Evolutionary conservation across 64 coral and sea anemone species (phyloP).

Genomic region (Platygyra sinensis): DNA sequence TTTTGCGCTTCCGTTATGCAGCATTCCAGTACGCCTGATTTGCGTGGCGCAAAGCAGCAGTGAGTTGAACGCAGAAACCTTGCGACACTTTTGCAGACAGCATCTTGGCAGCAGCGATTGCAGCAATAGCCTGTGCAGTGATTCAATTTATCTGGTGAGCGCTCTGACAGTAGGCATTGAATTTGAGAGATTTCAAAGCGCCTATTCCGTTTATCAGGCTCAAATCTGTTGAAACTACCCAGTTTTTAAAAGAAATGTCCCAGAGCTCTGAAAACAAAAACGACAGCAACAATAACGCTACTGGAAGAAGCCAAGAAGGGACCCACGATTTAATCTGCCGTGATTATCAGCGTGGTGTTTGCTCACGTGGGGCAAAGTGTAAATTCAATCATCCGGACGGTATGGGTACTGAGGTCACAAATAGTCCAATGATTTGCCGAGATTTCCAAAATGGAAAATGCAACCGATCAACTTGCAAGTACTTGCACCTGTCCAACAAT

Average conservation of each 20-base stretch:
- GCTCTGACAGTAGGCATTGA: conserved; percentile 49
- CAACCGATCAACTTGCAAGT: conserved; percentile 87
- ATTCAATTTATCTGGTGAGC: conserved; percentile 65
- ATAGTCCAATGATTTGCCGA: conserved; percentile 96
- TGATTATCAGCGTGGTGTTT: conserved; percentile 96
- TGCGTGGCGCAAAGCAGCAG: conserved; percentile 76
- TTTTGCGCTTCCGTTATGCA: conserved; percentile 89
- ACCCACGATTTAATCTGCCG: conserved; percentile 70
- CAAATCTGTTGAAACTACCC: background rate
- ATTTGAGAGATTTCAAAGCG: conserved; percentile 64
- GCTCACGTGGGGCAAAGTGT: conserved; percentile 88
- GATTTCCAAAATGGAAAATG: conserved; percentile 99
- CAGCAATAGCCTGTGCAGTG: conserved; percentile 23
- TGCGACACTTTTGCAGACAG: conserved; percentile 75
- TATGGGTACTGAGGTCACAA: conserved; percentile 79
- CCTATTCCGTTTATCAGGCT: conserved; percentile 21
- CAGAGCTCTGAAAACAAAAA: conserved; percentile 53
- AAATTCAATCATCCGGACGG: conserved; percentile 95
- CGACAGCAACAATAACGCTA: conserved; percentile 86
- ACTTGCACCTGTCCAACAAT: conserved; percentile 83
- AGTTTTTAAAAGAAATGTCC: conserved; percentile 19
- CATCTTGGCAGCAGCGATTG: conserved; percentile 65
- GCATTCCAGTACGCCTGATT: conserved; percentile 82
- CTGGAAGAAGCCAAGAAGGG: conserved; percentile 1
- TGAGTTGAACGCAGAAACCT: conserved; percentile 86